Percentiles rank a stretch among this genome's conserved stretches.
Conservation (phyloP, 2,888 invertebrate genomes). For the Emesis castigata region DNA sequence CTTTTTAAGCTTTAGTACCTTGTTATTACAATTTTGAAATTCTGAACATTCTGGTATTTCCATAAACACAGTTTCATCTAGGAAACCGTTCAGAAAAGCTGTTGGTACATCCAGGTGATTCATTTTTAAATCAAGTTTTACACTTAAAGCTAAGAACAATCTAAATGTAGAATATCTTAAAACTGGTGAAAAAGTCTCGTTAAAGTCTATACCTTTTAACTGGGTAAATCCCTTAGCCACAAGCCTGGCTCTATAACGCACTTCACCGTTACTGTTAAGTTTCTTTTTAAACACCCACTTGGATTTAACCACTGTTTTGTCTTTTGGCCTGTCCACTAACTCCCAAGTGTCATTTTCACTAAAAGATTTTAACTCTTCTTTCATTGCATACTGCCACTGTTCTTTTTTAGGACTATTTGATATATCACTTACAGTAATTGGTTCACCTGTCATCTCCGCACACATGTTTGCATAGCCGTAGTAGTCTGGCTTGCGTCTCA, state of each 20-base stretch:
- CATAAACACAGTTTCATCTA: constrained; percentile 46
- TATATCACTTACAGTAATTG: constrained; percentile 34
- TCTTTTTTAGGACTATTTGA: constrained; percentile 43
- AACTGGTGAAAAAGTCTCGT: constrained; percentile 45
- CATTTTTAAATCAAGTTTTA: constrained; percentile 34
- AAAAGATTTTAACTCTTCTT: constrained; percentile 49
- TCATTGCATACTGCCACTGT: constrained; percentile 44
- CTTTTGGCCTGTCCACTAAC: constrained; percentile 19
- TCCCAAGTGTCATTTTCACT: constrained; percentile 49
- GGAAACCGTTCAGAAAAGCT: constrained; percentile 45
- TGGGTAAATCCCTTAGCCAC: constrained; percentile 53
- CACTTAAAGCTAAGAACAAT: constrained; percentile 47
- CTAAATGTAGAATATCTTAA: constrained; percentile 46
- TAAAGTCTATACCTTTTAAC: constrained; percentile 41
- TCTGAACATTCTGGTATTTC: constrained; percentile 27
- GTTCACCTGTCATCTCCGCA: constrained; percentile 14
- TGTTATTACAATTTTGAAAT: constrained; percentile 14
- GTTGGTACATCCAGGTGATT: constrained; percentile 54
- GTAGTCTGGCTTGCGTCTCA: constrained; percentile 29
- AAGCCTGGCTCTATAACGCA: constrained; percentile 36
- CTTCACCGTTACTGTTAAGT: constrained; percentile 32
- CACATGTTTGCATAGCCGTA: constrained; percentile 35
- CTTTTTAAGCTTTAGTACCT: constrained; percentile 36
- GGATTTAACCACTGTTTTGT: constrained; percentile 29
- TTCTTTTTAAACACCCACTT: constrained; percentile 51